These are phyloP conservation scores for Cerceris rybyensis DNA, from an alignment of 2,888 invertebrate genomes.

Conservation along the genomic window DNA sequence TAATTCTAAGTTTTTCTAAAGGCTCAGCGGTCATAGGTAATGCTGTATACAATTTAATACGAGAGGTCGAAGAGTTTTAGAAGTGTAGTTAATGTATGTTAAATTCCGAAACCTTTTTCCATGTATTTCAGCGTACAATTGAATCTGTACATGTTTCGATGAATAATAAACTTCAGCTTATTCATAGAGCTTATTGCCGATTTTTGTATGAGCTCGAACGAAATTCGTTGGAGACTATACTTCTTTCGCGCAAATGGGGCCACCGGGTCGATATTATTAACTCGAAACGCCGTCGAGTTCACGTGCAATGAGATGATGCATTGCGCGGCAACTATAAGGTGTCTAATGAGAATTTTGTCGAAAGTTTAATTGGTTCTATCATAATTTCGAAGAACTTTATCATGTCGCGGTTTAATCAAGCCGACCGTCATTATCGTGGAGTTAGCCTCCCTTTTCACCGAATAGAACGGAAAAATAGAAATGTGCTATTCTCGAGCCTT, in stretches of 20 bases:
- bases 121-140: background rate
- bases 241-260: slow-evolving; percentile 21
- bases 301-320: slow-evolving; percentile 28
- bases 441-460: slow-evolving; percentile 37
- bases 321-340: slow-evolving; percentile 10
- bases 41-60: too few species aligned
- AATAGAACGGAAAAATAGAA: slow-evolving; percentile 1
- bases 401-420: slow-evolving; percentile 54
- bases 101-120: too few species aligned
- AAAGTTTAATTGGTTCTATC: slow-evolving; percentile 57
- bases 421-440: slow-evolving; percentile 46
- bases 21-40: too few species aligned
- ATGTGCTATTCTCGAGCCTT: too few species aligned
- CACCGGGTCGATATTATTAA: slow-evolving; percentile 48
- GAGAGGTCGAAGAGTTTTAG: too few species aligned
- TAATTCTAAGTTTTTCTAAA: too few species aligned
- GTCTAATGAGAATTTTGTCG: slow-evolving; percentile 49
- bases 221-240: slow-evolving; percentile 22
- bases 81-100: too few species aligned
- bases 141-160: background rate
- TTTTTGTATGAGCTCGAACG: background rate
- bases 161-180: background rate
- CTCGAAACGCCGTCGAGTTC: slow-evolving; percentile 28
- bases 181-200: background rate
- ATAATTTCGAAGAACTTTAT: slow-evolving; percentile 50